Conservation (phyloP, 2,113 vertebrate species). For the Peromyscus leucopus region DNA sequence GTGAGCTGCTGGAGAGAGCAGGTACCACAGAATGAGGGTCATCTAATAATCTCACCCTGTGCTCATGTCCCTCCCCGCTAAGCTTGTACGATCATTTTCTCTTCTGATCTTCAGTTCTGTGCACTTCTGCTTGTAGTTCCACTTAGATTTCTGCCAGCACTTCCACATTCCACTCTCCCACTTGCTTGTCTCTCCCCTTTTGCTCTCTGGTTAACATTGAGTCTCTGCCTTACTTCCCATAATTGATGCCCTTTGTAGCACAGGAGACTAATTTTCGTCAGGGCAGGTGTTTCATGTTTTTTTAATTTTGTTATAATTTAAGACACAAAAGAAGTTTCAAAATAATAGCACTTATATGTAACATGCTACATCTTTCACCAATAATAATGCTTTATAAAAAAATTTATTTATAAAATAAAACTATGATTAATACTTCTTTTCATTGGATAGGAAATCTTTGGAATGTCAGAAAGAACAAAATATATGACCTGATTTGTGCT, state of each 20-base stretch:
- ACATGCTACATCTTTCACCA: background rate
- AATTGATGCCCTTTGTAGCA: background rate
- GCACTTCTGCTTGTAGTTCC: background rate
- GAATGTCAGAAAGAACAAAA: background rate
- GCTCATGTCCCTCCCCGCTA: background rate
- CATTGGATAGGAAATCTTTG: background rate
- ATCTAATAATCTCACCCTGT: background rate
- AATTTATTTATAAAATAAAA: too few relatives aligned
- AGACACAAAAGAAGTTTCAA: background rate
- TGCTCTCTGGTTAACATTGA: background rate
- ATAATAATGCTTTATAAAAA: background rate
- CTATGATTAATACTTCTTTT: background rate
- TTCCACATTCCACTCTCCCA: background rate
- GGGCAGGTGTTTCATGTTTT: background rate
- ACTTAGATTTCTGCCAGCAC: background rate
- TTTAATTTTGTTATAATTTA: constrained; percentile 6
- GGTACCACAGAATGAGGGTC: rapidly evolving
- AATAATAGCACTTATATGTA: background rate
- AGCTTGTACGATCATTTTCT: background rate
- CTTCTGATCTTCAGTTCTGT: background rate
- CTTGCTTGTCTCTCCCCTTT: background rate
- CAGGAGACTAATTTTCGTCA: background rate
- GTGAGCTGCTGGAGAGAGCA: background rate
- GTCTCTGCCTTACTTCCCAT: background rate
- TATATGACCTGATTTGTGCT: background rate